These are phyloP conservation scores for Napeogenes sylphis DNA, from an alignment of 2,888 invertebrate species.

Conservation along the genomic window DNA sequence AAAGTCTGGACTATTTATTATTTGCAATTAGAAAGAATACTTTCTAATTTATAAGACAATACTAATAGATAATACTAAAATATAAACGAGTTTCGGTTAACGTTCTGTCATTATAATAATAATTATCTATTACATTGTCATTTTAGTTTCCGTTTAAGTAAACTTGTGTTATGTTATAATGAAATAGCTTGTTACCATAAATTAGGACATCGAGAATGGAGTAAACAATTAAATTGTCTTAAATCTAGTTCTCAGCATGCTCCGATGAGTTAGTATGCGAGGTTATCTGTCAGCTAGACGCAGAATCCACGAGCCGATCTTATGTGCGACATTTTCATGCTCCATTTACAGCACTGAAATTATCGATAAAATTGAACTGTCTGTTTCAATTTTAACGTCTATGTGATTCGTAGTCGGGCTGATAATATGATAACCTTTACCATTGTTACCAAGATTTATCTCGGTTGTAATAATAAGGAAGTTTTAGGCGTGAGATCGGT, in stretches of 20 bases:
- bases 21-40: too few relatives aligned
- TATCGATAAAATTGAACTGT: slow-evolving; percentile 65
- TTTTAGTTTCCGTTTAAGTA: slow-evolving; percentile 6
- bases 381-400: slow-evolving; percentile 53
- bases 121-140: neutral
- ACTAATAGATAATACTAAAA: too few relatives aligned
- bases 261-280: slow-evolving; percentile 49
- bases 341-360: slow-evolving; percentile 66
- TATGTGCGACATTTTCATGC: slow-evolving; percentile 63
- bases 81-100: too few relatives aligned
- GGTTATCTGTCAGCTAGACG: slow-evolving; percentile 41
- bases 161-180: slow-evolving; percentile 28
- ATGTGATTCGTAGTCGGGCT: slow-evolving; percentile 37
- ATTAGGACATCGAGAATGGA: slow-evolving; percentile 47
- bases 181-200: slow-evolving; percentile 43
- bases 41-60: too few relatives aligned
- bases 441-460: neutral
- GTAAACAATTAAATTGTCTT: slow-evolving; percentile 51
- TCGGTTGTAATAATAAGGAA: slow-evolving; percentile 47
- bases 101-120: neutral
- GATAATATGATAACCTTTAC: neutral
- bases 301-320: slow-evolving; percentile 58
- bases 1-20: too few relatives aligned
- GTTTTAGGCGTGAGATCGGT: slow-evolving; percentile 58
- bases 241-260: slow-evolving; percentile 55